Conservation (phyloP, 1,140 invertebrate species). For the Oppia nitens region DNA sequence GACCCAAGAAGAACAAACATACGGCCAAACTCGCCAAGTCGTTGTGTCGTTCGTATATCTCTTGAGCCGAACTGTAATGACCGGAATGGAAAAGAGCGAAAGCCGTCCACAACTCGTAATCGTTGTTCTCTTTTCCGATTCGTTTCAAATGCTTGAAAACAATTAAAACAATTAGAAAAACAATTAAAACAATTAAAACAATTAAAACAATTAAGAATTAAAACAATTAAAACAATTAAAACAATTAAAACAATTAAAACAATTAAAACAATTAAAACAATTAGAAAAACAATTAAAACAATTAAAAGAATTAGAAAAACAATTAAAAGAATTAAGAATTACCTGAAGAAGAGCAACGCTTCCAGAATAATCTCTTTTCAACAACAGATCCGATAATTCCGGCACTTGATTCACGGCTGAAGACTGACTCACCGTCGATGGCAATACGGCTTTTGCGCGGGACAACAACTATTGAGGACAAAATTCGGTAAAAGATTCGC, state of each 20-base stretch:
- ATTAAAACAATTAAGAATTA: background rate
- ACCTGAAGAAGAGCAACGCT: conserved; percentile 83
- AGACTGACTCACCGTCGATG: background rate
- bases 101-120: conserved; percentile 67
- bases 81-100: conserved; percentile 90
- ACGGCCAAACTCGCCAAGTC: conserved; percentile 64
- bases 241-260: background rate
- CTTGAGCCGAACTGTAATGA: conserved; percentile 72
- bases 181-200: background rate
- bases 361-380: conserved; percentile 77
- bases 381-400: conserved; percentile 75
- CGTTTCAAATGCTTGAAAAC: conserved; percentile 34
- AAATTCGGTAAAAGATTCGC: background rate
- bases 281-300: no score
- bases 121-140: conserved; percentile 38
- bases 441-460: background rate
- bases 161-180: background rate
- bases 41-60: conserved; percentile 38
- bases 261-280: conserved; percentile 4
- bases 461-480: background rate
- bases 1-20: conserved; percentile 86
- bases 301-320: background rate
- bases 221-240: conserved; percentile 3
- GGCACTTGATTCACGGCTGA: conserved; percentile 32
- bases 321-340: conserved; percentile 8